phyloP scores from a whole-genome alignment of 2,797 vertebrate species.

The Petrocephalus sullivani region DNA sequence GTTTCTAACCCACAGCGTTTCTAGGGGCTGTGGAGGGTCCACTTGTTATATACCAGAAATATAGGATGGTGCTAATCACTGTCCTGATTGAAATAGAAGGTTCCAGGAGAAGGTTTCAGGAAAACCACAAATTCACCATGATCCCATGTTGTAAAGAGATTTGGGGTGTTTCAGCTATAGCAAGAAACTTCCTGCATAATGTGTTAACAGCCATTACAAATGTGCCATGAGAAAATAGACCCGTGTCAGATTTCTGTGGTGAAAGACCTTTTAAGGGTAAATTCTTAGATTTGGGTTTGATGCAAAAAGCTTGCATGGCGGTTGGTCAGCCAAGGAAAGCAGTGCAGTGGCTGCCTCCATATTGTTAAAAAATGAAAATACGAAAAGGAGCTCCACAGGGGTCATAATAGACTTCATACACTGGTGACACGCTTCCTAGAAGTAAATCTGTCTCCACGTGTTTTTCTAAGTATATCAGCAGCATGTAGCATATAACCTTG shows the following conservation, averaged over 20 bases:
- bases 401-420: slow-evolving; percentile 6
- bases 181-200: neutral
- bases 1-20: neutral
- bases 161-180: neutral
- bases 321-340: neutral
- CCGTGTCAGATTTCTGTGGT: slow-evolving; percentile 6
- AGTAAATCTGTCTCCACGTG: neutral
- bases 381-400: neutral
- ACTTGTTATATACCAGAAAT: neutral
- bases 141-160: neutral
- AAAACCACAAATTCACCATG: neutral
- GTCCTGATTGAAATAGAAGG: neutral
- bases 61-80: neutral
- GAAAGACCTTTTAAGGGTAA: neutral
- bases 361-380: neutral
- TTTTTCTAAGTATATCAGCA: neutral
- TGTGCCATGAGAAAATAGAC: neutral
- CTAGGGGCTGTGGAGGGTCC: neutral
- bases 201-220: slow-evolving; percentile 8
- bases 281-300: neutral
- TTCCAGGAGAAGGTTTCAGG: neutral
- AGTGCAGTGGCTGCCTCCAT: neutral
- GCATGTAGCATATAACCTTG: neutral
- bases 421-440: neutral
- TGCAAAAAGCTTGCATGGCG: neutral